phyloP scores from a whole-genome alignment of 2,888 invertebrate species.

The Achlya flavicornis region DNA sequence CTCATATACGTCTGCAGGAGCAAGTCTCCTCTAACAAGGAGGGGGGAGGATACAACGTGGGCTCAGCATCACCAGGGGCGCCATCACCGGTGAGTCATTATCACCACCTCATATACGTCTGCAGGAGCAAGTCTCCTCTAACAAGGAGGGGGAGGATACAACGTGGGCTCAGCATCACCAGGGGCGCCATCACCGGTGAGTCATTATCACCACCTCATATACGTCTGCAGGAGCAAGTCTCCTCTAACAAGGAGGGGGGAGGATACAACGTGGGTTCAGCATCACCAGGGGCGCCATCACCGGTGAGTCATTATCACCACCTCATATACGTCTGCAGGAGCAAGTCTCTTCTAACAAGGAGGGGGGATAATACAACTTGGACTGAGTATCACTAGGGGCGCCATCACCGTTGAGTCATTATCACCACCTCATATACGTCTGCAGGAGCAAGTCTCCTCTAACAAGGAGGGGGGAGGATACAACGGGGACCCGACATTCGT shows the following conservation, averaged over 20 bases:
- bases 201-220: too few species aligned
- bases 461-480: constrained; percentile 67
- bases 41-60: constrained; percentile 85
- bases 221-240: too few species aligned
- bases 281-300: constrained; percentile 86
- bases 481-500: constrained; percentile 77
- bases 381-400: constrained; percentile 87
- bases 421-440: too few species aligned
- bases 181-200: constrained; percentile 84
- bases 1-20: too few species aligned
- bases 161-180: constrained; percentile 87
- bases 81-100: constrained; percentile 83
- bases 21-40: too few species aligned
- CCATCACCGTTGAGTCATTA: constrained; percentile 76
- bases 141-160: constrained; percentile 81
- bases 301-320: constrained; percentile 54
- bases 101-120: too few species aligned
- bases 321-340: too few species aligned
- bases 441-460: too few species aligned
- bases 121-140: too few species aligned
- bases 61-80: constrained; percentile 87
- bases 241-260: too few species aligned
- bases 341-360: too few species aligned
- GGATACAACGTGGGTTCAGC: constrained; percentile 88
- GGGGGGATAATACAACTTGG: constrained; percentile 85